Percentiles rank a stretch among this genome's conserved stretches.
phyloP scores from a whole-genome alignment of 1,140 invertebrate genomes.

The Drosophila tristis region DNA sequence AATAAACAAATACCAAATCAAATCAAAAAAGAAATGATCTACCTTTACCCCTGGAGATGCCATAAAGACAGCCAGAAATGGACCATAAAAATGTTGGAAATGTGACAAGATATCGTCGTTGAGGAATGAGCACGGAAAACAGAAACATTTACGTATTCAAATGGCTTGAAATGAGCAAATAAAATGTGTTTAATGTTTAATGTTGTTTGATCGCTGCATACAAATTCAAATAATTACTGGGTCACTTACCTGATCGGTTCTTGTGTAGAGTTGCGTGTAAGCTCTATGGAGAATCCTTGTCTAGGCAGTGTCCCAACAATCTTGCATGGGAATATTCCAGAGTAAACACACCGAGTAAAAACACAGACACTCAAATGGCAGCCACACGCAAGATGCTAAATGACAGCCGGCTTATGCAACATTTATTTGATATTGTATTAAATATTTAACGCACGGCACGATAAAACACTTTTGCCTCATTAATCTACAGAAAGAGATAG shows the following conservation, averaged over 20 bases:
- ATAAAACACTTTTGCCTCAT: slow-evolving; percentile 81
- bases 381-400: slow-evolving; percentile 49
- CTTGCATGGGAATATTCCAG: no score
- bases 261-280: no score
- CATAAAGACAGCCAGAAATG: slow-evolving; percentile 23
- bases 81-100: slow-evolving; percentile 41
- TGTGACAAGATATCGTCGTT: slow-evolving; percentile 15
- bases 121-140: slow-evolving; percentile 1
- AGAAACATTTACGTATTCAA: no score
- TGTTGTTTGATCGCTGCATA: no score
- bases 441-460: slow-evolving; percentile 79
- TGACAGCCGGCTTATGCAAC: slow-evolving; percentile 69
- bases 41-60: slow-evolving; percentile 14
- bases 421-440: slow-evolving; percentile 80
- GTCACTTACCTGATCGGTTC: no score
- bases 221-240: no score
- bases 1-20: slow-evolving; percentile 32
- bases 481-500: slow-evolving; percentile 49
- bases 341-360: background rate
- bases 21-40: slow-evolving; percentile 24
- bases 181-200: no score
- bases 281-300: no score
- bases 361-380: background rate
- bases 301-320: no score
- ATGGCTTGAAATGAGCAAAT: no score